Conservation (phyloP, 2,888 invertebrate species). For the Masnerella sp. region DNA sequence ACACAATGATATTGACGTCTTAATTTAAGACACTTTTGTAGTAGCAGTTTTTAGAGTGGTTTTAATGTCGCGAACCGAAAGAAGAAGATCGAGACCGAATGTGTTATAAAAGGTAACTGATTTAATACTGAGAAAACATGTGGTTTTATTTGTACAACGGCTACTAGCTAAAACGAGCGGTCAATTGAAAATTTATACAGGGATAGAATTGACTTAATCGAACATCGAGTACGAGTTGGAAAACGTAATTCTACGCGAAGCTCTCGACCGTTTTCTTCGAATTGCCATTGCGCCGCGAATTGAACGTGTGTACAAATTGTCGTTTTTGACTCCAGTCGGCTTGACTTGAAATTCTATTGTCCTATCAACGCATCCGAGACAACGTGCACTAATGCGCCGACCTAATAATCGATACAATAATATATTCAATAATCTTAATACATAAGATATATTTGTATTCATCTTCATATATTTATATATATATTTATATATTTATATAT, state of each 20-base stretch:
- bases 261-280: constrained; percentile 39
- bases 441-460: constrained; percentile 73
- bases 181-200: constrained; percentile 19
- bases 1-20: too few species aligned
- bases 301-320: constrained; percentile 45
- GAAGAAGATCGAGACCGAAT: constrained; percentile 44
- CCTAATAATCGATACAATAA: constrained; percentile 74
- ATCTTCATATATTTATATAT: constrained; percentile 70
- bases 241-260: not conserved
- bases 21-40: too few species aligned
- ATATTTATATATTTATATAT: constrained; percentile 68
- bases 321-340: constrained; percentile 37
- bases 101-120: constrained; percentile 32
- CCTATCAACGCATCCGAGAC: constrained; percentile 63
- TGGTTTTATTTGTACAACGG: constrained; percentile 37
- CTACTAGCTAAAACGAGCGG: constrained; percentile 34
- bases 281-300: constrained; percentile 9
- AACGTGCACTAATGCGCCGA: constrained; percentile 67
- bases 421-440: constrained; percentile 76
- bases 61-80: constrained; percentile 15
- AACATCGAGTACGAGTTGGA: constrained; percentile 6
- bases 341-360: constrained; percentile 55
- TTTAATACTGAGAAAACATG: constrained; percentile 50
- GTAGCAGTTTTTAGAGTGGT: too few species aligned
- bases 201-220: constrained; percentile 8